Evolutionary conservation across 2,888 invertebrate species (phyloP).

Genomic region (Cepaea hortensis): DNA sequence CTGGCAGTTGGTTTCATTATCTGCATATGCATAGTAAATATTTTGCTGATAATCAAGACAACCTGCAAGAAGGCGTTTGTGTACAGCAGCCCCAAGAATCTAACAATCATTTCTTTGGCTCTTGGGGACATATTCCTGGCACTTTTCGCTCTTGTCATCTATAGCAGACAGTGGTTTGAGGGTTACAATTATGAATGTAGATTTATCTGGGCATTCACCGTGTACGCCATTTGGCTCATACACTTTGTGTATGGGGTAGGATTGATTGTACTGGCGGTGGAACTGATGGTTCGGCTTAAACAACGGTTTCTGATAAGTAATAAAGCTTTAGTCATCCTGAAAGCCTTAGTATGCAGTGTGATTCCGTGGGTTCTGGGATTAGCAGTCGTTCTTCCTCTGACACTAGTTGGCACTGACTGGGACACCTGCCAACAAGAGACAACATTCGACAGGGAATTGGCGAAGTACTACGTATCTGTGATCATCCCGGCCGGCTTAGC

Average conservation of each 20-base stretch:
- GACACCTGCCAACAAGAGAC: too few species aligned
- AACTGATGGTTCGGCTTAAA: neutral
- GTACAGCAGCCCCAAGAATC: too few species aligned
- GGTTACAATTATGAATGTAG: neutral
- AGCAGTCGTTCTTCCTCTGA: neutral
- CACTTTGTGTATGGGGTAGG: constrained; percentile 21
- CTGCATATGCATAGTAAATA: too few species aligned
- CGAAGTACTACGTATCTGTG: too few species aligned
- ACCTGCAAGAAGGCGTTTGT: too few species aligned
- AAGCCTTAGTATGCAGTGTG: neutral
- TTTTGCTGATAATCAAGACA: too few species aligned
- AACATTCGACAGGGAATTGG: too few species aligned
- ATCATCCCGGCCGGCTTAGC: too few species aligned
- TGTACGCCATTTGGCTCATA: neutral
- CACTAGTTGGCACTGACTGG: neutral
- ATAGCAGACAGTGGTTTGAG: neutral
- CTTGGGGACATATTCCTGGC: neutral
- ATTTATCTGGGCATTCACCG: neutral
- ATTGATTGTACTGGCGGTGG: constrained; percentile 6
- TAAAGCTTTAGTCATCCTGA: neutral
- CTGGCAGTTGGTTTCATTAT: too few species aligned
- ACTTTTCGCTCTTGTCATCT: neutral
- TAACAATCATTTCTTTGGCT: too few species aligned
- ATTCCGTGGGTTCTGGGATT: neutral
- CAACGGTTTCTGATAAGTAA: neutral